Percentiles rank a stretch among this genome's conserved stretches.
Evolutionary conservation across 2,888 invertebrate genomes (phyloP).

Genomic region (Eupithecia abbreviata): DNA sequence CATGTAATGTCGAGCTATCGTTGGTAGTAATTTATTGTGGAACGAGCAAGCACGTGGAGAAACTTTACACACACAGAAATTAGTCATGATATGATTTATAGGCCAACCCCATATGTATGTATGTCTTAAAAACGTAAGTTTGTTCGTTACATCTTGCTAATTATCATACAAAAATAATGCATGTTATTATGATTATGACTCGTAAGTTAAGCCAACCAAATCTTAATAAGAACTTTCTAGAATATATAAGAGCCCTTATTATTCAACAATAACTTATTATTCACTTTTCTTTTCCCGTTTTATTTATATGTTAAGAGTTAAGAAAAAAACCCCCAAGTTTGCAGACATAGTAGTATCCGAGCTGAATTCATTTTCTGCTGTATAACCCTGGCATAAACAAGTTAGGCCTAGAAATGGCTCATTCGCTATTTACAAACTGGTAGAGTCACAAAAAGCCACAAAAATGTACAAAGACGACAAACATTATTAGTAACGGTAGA

Average conservation of each 20-base stretch:
- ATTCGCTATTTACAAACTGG: constrained; percentile 25
- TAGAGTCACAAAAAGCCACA: constrained; percentile 18
- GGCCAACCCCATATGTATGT: not conserved
- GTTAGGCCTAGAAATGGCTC: not conserved
- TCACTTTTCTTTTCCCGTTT: not conserved
- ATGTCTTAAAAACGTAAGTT: not conserved
- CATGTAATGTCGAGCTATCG: not conserved
- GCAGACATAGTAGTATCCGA: not conserved
- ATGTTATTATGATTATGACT: not conserved
- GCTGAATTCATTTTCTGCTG: not conserved
- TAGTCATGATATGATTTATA: not conserved
- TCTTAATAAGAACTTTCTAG: not conserved
- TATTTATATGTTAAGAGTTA: not conserved
- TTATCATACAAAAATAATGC: not conserved
- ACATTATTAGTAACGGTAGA: constrained; percentile 7
- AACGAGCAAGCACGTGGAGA: not conserved
- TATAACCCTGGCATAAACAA: not conserved
- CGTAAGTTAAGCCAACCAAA: not conserved
- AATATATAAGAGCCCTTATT: not conserved
- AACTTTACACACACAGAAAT: not conserved
- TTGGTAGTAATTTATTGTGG: not conserved
- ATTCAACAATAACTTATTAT: not conserved
- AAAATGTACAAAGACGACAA: constrained; percentile 13
- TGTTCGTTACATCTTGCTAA: not conserved
- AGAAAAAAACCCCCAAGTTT: not conserved